Evolutionary conservation across 2,888 invertebrate species (phyloP), one percentile per base, ranked within the genome.

Genomic region (Mycalesis mineus): DNA sequence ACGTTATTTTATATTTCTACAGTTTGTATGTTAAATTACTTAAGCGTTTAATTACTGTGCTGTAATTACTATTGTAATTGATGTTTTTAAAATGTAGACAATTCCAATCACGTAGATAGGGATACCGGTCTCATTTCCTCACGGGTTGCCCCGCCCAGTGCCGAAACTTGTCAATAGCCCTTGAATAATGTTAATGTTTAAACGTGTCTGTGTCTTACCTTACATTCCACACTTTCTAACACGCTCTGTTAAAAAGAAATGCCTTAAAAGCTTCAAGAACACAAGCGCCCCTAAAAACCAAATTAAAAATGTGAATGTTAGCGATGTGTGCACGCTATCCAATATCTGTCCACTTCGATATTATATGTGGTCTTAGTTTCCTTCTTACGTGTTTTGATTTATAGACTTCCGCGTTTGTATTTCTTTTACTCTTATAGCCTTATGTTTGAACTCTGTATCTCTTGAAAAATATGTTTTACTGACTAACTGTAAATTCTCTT

Each of bases 61-160:
- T 60, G 39, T 15, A 49, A 45, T 29, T 36, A 11, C 2, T 33
- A 11, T 17, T 42, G 54, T 22, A 49, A 31, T 60, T 72, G 62
- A 67, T 70, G 73, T 75, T 83, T 84, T 86, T 77, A 73, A 83
- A 85, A 85, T 87, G 84, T 88, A 73, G 86, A 81, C 76, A 70
- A 37, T 52, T 63, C 76, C 74, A 71, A 71, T 80, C 78, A 83
- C 71, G 75, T 86, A 84, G 77, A 68, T 82, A 83, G 84, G 85
- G 80, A 74, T 71, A 72, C 68, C 73, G 73, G 70, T 76, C 74
- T 71, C 73, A 73, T 70, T 66, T 72, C 65, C 62, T 78, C 53
- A 75, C 75, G 83, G 86, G 88, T 81, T 75, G 74, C 88, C 88
- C 88, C 88, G 88, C 88, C 88, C 87, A 84, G 79, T 84, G 88